Evolutionary conservation across 2,113 vertebrate species (phyloP), one percentile per base, ranked within the genome.

Genomic region (Poeciliopsis prolifica): DNA sequence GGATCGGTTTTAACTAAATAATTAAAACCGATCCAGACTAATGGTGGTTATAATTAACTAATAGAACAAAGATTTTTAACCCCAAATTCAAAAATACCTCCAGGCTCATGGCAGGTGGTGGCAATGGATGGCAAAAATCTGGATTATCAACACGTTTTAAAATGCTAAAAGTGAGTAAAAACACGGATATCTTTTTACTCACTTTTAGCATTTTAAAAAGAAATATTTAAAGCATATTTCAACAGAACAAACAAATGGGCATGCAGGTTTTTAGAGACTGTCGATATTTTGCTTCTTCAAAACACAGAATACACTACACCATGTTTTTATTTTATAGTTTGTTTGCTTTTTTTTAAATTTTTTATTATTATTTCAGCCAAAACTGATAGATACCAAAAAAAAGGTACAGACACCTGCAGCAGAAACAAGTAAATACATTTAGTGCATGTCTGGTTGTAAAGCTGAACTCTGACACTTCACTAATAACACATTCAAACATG

Each of bases 401-500:
- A 15, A 48, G 3, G 3, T n/a, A 58, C 61, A 13, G 42, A 8
- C 11, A 54, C 40, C 74, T 63, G 69, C 51, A 62, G 77, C 35
- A 44, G 58, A 68, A 31, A 68, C 0, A 5, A 40, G 75, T 26
- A 30, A 35, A 44, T 48, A 58, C 67, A 58, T 72, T 72, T 64
- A 69, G 54, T 82, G 70, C 51, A 30, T 19, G 33, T 65, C 44
- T 35, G 48, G 30, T 54, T 24, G 37, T 48, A 33, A 75, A 70
- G 67, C 67, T 60, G 68, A 35, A 68, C 24, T 71, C 62, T 54
- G 66, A 68, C 75, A 28, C 22, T n/a, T 58, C 51, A 71, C 48
- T 12, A 28, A 11, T 62, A 29, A 42, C 51, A 78, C 66, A 68
- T 63, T 78, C 70, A 65, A 35, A 79, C 73, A 28, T 70, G 5